Evolutionary conservation across 2,888 invertebrate species (phyloP), one percentile per base, ranked within the genome.

Genomic region (Aproaerema taeniolella): DNA sequence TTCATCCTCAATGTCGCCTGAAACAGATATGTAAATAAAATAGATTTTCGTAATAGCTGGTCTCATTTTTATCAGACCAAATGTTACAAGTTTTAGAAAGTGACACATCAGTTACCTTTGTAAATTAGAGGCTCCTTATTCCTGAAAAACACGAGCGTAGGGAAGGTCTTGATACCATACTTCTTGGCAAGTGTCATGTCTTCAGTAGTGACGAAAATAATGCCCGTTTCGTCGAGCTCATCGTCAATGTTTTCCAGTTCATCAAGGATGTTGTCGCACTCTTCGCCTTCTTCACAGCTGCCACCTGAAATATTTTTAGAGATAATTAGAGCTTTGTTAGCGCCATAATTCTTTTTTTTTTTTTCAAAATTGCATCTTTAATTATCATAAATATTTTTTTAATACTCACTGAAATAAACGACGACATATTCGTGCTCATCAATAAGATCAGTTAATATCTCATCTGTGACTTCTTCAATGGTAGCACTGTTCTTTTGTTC

Each of bases 381-480:
- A n/a, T n/a, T n/a, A n/a, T n/a, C n/a, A n/a, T n/a, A n/a, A n/a
- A n/a, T n/a, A n/a, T n/a, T n/a, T n/a, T n/a, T n/a, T n/a, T 20
- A 30, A 12, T 46, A 89, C 91, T 88, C 78, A 92, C 95, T 95
- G 83, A 96, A 97, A 72, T 95, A 96, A 2, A 95, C 96, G n/a
- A 95, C 95, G 29, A 97, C 96, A 69, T 96, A 96, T 88, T 96
- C 95, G 61, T 95, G 95, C 63, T 96, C 95, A 50, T 94, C 93
- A 54, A 97, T 95, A 15, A 97, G 88, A 59, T 93, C 93, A 45
- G 89, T 88, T 15, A 97, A 79, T 57, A 97, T 96, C 83, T 96
- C 96, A 70, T 96, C 96, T 2, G 96, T 96, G 28, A 97, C 95
- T 83, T 96, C 96, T 81, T 97, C 97, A 57, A 97, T 97, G 3